Evolutionary conservation across 2,797 vertebrate genomes (phyloP).

Genomic region (Fistularia commersonii): DNA sequence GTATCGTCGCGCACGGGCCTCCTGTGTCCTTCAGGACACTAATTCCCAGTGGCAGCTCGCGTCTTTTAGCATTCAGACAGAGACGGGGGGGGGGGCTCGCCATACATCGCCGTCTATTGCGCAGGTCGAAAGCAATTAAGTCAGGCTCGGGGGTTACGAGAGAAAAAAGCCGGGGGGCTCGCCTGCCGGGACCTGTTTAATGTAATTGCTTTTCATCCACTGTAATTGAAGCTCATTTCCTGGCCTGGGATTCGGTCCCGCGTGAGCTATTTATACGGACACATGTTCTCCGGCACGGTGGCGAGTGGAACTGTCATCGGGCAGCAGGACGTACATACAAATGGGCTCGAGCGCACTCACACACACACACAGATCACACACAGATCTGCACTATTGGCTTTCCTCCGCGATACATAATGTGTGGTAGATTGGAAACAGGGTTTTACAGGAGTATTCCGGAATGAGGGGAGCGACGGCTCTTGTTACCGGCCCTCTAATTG

Average conservation of each 20-base stretch:
- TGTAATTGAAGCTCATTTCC: conserved; percentile 72
- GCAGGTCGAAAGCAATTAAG: conserved; percentile 66
- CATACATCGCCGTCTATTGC: conserved; percentile 42
- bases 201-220: conserved; percentile 72
- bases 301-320: conserved; percentile 36
- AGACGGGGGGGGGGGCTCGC: conserved; percentile 29
- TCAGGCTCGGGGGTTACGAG: conserved; percentile 48
- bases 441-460: conserved; percentile 53
- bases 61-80: conserved; percentile 39
- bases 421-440: conserved; percentile 30
- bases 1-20: conserved; percentile 16
- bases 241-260: conserved; percentile 50
- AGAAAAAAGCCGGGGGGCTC: conserved; percentile 38
- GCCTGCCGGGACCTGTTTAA: conserved; percentile 61
- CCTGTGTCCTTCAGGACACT: conserved; percentile 31
- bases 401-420: conserved; percentile 16
- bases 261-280: conserved; percentile 62
- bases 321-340: too few species aligned
- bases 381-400: conserved; percentile 19
- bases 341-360: too few species aligned
- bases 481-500: conserved; percentile 52
- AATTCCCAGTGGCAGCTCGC: conserved; percentile 43
- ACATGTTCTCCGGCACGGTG: conserved; percentile 41
- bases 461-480: conserved; percentile 31
- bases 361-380: conserved; percentile 10